A percentile compares a stretch with the other conserved stretches of the same genome.
phyloP scores from a whole-genome alignment of 2,888 invertebrate species.

The Zygaena filipendulae region DNA sequence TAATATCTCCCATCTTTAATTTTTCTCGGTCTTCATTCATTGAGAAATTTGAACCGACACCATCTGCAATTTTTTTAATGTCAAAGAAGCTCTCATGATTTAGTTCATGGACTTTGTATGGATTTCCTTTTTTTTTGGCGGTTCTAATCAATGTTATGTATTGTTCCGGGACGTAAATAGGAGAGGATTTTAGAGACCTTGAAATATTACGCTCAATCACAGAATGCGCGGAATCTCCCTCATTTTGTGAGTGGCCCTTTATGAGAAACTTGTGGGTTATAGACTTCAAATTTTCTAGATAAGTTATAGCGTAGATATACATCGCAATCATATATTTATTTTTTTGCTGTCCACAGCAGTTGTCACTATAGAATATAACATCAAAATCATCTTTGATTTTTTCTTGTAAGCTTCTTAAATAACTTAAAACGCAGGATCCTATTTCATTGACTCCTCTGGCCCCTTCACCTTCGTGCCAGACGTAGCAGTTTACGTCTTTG shows the following conservation, averaged over 20 bases:
- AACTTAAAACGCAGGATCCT: constrained; percentile 11
- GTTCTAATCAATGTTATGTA: constrained; percentile 20
- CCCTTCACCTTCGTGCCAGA: constrained; percentile 12
- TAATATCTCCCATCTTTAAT: neutral
- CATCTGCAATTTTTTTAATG: constrained; percentile 3
- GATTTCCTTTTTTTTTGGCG: constrained; percentile 1
- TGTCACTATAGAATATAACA: constrained; percentile 9
- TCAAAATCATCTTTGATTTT: constrained; percentile 5
- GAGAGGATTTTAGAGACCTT: constrained; percentile 18
- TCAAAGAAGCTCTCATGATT: constrained; percentile 4
- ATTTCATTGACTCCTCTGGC: constrained; percentile 12
- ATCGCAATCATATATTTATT: constrained; percentile 10
- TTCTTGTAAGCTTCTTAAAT: constrained; percentile 7
- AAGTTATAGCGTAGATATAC: constrained; percentile 8
- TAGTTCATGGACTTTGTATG: neutral
- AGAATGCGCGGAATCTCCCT: constrained; percentile 20
- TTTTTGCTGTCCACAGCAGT: constrained; percentile 12
- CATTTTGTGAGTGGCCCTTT: constrained; percentile 23
- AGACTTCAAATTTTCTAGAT: constrained; percentile 5
- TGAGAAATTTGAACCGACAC: neutral
- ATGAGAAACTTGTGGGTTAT: constrained; percentile 23
- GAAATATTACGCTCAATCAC: constrained; percentile 18
- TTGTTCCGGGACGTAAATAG: constrained; percentile 21
- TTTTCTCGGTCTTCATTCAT: neutral
- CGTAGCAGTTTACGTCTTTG: constrained; percentile 6